These are phyloP conservation scores for Telmatochromis brichardi DNA, from an alignment of 2,113 vertebrate species.

Conservation along the genomic window DNA sequence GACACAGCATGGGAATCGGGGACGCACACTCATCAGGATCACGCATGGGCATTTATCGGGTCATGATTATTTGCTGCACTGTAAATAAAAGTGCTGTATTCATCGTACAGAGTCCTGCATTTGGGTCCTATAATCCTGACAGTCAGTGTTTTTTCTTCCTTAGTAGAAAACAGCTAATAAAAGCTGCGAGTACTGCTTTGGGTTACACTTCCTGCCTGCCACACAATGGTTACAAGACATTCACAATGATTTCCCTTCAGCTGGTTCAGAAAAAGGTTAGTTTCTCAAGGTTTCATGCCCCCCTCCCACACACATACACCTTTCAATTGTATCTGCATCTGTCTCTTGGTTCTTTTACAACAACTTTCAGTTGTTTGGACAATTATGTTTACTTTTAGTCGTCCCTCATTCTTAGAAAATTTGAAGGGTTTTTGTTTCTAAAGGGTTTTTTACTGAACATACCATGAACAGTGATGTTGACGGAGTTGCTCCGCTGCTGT, in stretches of 20 bases:
- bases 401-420: fast-evolving
- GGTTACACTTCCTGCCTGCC: background rate
- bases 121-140: fast-evolving
- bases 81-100: background rate
- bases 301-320: fast-evolving
- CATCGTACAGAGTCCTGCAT: fast-evolving
- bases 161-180: fast-evolving
- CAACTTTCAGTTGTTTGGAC: background rate
- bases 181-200: fast-evolving
- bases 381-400: background rate
- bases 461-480: background rate
- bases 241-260: background rate
- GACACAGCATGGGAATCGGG: fast-evolving
- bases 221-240: background rate
- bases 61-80: background rate
- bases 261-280: background rate
- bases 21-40: fast-evolving
- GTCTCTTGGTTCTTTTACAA: background rate
- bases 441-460: background rate
- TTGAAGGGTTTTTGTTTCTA: fast-evolving
- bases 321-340: background rate
- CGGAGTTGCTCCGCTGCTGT: background rate
- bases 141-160: fast-evolving
- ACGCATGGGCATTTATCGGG: fast-evolving
- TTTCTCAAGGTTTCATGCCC: background rate